phyloP scores from a whole-genome alignment of 2,888 invertebrate species.

The Leptinotarsa haldemani region DNA sequence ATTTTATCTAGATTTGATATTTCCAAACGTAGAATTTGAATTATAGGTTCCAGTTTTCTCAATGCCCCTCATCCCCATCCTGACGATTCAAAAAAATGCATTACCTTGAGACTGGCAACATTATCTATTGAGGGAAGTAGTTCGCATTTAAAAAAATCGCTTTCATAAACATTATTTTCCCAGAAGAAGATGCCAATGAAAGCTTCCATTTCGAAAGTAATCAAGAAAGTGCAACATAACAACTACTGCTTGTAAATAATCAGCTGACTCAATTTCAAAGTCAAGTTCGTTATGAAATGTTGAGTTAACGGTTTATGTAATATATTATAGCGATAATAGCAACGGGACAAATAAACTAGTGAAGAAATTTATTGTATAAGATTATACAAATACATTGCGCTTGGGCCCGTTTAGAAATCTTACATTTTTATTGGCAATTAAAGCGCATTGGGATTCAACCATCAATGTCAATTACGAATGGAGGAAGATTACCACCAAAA shows the following conservation, averaged over 20 bases:
- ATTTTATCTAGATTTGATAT: no score
- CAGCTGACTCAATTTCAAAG: background rate
- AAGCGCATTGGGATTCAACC: conserved; percentile 3
- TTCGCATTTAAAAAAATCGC: no score
- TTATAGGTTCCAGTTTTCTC: no score
- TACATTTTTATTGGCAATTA: conserved; percentile 6
- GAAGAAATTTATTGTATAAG: conserved; percentile 2
- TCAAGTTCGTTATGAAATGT: conserved; percentile 4
- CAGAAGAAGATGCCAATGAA: no score
- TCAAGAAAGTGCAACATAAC: no score
- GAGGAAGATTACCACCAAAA: background rate
- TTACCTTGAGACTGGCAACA: background rate
- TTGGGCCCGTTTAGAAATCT: background rate
- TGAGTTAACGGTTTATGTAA: background rate
- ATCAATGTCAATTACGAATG: background rate
- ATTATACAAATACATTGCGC: background rate
- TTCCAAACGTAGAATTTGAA: no score
- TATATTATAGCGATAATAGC: background rate
- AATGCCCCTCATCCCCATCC: no score
- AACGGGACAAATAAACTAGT: background rate
- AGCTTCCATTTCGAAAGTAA: no score
- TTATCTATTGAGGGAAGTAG: no score
- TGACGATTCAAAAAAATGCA: no score
- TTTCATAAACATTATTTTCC: no score
- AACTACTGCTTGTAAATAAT: background rate